Base-by-base conservation (phyloP, 2,113 vertebrate genomes). In the Tachuris rubrigastra region DNA sequence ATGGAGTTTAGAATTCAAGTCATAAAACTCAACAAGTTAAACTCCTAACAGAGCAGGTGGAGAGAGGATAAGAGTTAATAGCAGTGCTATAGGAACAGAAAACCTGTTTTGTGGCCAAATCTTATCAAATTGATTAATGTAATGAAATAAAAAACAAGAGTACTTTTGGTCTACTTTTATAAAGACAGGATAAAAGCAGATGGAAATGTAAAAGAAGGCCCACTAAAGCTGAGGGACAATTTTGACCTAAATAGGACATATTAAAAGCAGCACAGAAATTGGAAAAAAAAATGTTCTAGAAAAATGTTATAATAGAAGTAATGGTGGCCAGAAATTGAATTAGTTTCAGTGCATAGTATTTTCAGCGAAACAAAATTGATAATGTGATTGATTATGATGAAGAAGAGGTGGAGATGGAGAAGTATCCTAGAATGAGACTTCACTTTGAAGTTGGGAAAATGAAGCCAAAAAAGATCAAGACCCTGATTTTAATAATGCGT, bases 1-100 rank as follows among this genome's bases (percentile, higher is more conserved):
- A 73, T 16, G 62, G 67, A 80, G 75, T 94, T 97, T 94, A 85
- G 80, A 96, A 91, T 87, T 96, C 87, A 20, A 53, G 80, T 87
- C 65, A 89, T 91, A 91, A 93, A 94, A 8, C 84, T 95, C 80
- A 87, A 86, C 50, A 77, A 89, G 65, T 89, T 94, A 58, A 95
- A 92, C 24, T 92, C 77, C 55, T 91, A 87, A 77, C 35, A 55
- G 76, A 86, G 42, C 33, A 89, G 23, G 31, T 63, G 9, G 15
- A 87, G 60, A 93, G 30, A 63, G 56, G 23, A 92, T 90, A 82
- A 71, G 59, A 92, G 86, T 88, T 86, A 93, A 83, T 59, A 81
- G 42, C 15, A 44, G 31, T 42, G 39, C 58, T 79, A 9, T 14
- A 92, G 49, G 28, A 89, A 52, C 9, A 75, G 37, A 73, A 90